Conservation (phyloP, 2,888 invertebrate genomes). For the Apamea sordens region DNA sequence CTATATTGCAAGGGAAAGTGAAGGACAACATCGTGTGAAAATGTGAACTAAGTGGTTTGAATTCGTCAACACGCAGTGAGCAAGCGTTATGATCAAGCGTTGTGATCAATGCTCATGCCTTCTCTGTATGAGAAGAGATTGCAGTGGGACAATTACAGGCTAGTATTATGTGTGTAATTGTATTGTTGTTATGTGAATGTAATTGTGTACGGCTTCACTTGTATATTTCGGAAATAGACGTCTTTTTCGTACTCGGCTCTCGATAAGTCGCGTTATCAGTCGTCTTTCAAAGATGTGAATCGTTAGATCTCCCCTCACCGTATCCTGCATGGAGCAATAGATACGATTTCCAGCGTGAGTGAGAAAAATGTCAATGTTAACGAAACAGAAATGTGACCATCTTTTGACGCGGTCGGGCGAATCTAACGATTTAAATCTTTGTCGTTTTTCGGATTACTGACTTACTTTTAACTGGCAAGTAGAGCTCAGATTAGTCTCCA, state of each 20-base stretch:
- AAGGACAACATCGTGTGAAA: slow-evolving; percentile 45
- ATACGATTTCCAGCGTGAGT: slow-evolving; percentile 1
- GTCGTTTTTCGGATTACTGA: slow-evolving; percentile 42
- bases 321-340: not conserved
- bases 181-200: slow-evolving; percentile 48
- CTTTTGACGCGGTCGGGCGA: not conserved
- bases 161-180: slow-evolving; percentile 52
- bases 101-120: slow-evolving; percentile 30
- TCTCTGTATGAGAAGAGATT: slow-evolving; percentile 27
- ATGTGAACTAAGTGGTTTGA: slow-evolving; percentile 44
- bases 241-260: slow-evolving; percentile 35
- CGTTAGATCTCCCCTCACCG: not conserved
- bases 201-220: slow-evolving; percentile 50
- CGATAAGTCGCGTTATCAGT: slow-evolving; percentile 32
- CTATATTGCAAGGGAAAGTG: slow-evolving; percentile 45
- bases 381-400: not conserved
- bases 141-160: slow-evolving; percentile 51
- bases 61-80: slow-evolving; percentile 34
- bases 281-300: slow-evolving; percentile 21
- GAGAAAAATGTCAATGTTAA: not conserved
- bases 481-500: slow-evolving; percentile 51
- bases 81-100: slow-evolving; percentile 32
- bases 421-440: slow-evolving; percentile 13
- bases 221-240: slow-evolving; percentile 43
- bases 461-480: slow-evolving; percentile 48